These are phyloP conservation scores for Forbesichthys papilliferus DNA, from an alignment of 2,113 vertebrate species.

Conservation along the genomic window DNA sequence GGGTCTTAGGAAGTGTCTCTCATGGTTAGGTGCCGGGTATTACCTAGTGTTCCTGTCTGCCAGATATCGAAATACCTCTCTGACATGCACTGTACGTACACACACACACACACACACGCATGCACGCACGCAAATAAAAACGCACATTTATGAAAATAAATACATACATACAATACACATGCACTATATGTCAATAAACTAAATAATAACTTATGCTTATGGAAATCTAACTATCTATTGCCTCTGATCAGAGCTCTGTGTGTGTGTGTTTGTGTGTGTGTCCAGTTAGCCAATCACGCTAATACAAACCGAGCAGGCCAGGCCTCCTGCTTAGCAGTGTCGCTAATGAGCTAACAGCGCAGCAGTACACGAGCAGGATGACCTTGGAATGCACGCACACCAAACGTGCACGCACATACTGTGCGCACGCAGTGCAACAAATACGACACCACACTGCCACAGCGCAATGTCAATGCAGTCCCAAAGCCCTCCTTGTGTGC, in stretches of 20 bases:
- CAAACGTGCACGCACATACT: conserved; percentile 8
- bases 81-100: too few relatives aligned
- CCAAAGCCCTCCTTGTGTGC: conserved; percentile 10
- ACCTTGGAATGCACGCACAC: not conserved
- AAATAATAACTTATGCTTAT: too few relatives aligned
- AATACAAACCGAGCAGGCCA: conserved; percentile 45
- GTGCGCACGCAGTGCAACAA: conserved; percentile 3
- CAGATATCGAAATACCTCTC: too few relatives aligned
- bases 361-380: conserved; percentile 4
- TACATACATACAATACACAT: too few relatives aligned
- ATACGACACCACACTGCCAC: conserved; percentile 5
- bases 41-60: too few relatives aligned
- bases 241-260: conserved; percentile 51
- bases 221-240: conserved; percentile 45
- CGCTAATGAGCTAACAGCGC: conserved; percentile 29
- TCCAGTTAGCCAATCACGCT: conserved; percentile 59
- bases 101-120: too few relatives aligned
- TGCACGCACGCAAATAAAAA: too few relatives aligned
- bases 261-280: conserved; percentile 53
- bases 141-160: too few relatives aligned
- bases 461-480: conserved; percentile 31
- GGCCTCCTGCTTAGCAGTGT: conserved; percentile 37
- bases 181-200: too few relatives aligned
- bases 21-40: too few relatives aligned
- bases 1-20: too few relatives aligned